Base-by-base conservation (phyloP, 1,140 invertebrate genomes). In the Magallana gigas region DNA sequence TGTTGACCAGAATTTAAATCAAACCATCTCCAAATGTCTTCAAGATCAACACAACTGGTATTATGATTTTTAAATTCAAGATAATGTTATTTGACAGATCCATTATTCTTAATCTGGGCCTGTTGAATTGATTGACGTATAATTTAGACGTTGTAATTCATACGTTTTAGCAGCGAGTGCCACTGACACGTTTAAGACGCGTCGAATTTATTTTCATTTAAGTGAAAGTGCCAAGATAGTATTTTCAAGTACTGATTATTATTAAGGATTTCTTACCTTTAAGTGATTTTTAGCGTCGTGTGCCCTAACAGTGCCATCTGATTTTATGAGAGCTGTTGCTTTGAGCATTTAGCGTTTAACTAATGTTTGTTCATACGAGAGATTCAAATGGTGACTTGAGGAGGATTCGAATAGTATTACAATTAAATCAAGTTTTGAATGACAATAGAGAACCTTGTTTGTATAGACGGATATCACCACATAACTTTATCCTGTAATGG, bases 351-450 rank as follows among this genome's bases (percentile, higher is more conserved):
- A 8, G 23, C 9, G 68, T 11, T 76, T 11, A 76, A 76, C 68
- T 76, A 18, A 11, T 36, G 68, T 76, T 76, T 76, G 68, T 29
- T 11, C 68, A 29, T 29, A 11, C 36, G 68, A 9, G 29, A 71
- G 23, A 18, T 71, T 71, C 18, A 71, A 71, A 18, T 18, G 8
- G 23, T 8, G 23, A 12, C 68, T 76, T 76, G 23, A 36, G 12
- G 68, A 29, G 11, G 29, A 18, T 76, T 12, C 14, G 7, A 29
- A 29, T 29, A 29, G 23, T 12, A 76, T 76, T 18, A 29, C 36
- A 76, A 76, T 76, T 76, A 76, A 76, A 76, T 76, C 68, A 76
- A 76, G 36, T 29, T 76, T 76, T 76, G 36, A 76, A 29, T 29
- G 23, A 76, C 23, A 23, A 29, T 29, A 29, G 36, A 62, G n/a